Percentiles rank a stretch among this genome's conserved stretches.
These are phyloP conservation scores for Rhinoraja longicauda DNA, from an alignment of 2,797 vertebrate species.

Conservation along the genomic window DNA sequence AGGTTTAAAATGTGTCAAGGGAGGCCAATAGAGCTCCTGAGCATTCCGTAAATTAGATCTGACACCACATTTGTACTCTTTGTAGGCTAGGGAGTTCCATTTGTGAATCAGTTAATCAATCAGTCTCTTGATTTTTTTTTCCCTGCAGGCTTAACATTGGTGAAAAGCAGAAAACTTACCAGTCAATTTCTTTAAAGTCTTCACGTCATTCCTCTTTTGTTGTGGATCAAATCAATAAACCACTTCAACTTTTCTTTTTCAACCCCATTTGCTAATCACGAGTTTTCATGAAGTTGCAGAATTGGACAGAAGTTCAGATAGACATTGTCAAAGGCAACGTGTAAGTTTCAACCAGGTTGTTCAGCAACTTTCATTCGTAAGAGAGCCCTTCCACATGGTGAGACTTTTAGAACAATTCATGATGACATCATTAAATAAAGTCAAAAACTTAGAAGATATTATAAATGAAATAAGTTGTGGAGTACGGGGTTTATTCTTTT, in stretches of 20 bases:
- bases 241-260: background rate
- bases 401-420: background rate
- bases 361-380: background rate
- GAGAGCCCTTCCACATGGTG: background rate
- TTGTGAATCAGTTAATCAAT: background rate
- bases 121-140: background rate
- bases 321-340: background rate
- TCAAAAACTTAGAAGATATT: background rate
- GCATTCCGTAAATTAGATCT: background rate
- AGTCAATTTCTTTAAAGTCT: background rate
- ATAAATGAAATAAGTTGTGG: background rate
- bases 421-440: background rate
- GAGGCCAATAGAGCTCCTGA: conserved; percentile 16
- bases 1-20: background rate
- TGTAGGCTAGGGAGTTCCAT: background rate
- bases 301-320: background rate
- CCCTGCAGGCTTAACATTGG: background rate
- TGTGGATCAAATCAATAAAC: background rate
- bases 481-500: background rate
- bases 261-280: background rate
- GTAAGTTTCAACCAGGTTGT: background rate
- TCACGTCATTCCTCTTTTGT: background rate
- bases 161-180: background rate
- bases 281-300: background rate
- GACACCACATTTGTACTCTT: background rate